phyloP scores from a whole-genome alignment of 2,113 vertebrate species.

The Perca flavescens region DNA sequence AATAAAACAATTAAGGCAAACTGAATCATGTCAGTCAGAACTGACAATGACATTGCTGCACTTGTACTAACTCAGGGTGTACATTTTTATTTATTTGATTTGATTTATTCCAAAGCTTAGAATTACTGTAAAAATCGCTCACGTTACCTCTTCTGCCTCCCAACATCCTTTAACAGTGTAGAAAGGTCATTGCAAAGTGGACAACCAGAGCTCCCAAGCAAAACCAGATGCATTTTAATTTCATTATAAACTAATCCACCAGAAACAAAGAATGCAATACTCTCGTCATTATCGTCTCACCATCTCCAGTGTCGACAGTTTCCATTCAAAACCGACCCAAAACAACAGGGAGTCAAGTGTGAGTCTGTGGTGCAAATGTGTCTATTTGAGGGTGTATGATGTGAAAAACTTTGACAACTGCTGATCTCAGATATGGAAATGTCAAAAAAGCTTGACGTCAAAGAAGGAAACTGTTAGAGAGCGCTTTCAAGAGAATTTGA shows the following conservation, averaged over 20 bases:
- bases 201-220: not conserved
- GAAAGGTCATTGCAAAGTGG: constrained; percentile 9
- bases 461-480: constrained; percentile 23
- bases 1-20: constrained; percentile 5
- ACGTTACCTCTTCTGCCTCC: not conserved
- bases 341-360: constrained; percentile 43
- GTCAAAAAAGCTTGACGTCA: constrained; percentile 48
- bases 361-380: constrained; percentile 34
- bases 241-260: constrained; percentile 10
- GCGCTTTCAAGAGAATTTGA: constrained; percentile 5
- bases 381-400: constrained; percentile 29
- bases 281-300: constrained; percentile 15
- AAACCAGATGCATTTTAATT: not conserved
- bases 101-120: constrained; percentile 32
- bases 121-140: constrained; percentile 42
- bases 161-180: not conserved
- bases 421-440: constrained; percentile 52
- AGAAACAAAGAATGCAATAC: constrained; percentile 20
- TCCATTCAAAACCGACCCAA: constrained; percentile 29
- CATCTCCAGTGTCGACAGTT: constrained; percentile 38
- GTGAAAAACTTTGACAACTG: constrained; percentile 41
- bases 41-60: not conserved
- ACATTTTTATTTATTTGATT: not conserved
- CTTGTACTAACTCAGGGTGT: constrained; percentile 7
- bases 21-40: not conserved